A percentile compares a stretch with the other conserved stretches of the same genome.
phyloP scores from a whole-genome alignment of 1,140 invertebrate genomes.

The Hylaeus anthracinus region DNA sequence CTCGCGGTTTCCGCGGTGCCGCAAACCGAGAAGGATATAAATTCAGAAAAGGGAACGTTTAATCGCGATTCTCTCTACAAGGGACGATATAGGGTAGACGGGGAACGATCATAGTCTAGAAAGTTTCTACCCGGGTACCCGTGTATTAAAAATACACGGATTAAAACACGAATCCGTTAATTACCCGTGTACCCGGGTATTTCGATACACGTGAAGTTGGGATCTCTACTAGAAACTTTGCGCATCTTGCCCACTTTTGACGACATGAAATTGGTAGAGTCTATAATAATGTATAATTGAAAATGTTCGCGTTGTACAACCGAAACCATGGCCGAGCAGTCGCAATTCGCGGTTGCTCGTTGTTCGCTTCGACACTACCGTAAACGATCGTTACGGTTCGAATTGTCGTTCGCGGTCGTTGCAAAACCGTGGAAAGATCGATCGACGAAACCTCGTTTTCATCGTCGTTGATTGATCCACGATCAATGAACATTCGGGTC shows the following conservation, averaged over 20 bases:
- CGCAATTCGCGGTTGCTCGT: neutral
- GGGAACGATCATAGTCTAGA: too few species aligned
- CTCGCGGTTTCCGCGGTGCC: neutral
- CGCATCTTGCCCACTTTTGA: too few species aligned
- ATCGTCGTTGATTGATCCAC: neutral
- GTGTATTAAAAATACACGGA: too few species aligned
- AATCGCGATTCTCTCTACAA: neutral
- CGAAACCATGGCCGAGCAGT: neutral
- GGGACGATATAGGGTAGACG: too few species aligned
- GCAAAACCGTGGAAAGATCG: neutral
- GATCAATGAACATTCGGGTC: neutral
- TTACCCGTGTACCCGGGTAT: too few species aligned
- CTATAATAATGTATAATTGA: too few species aligned
- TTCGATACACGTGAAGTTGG: too few species aligned
- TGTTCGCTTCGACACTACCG: neutral
- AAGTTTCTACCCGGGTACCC: too few species aligned
- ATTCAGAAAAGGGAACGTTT: neutral
- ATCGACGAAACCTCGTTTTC: neutral
- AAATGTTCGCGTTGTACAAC: too few species aligned
- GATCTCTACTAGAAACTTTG: too few species aligned
- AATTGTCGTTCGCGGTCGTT: neutral
- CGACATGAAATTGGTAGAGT: too few species aligned
- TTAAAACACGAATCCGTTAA: too few species aligned
- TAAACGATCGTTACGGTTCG: conserved; percentile 4
- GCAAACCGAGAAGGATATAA: neutral